phyloP scores from a whole-genome alignment of 37 sponge, comb jelly and placozoan genomes.

The Oscarella lobularis region DNA sequence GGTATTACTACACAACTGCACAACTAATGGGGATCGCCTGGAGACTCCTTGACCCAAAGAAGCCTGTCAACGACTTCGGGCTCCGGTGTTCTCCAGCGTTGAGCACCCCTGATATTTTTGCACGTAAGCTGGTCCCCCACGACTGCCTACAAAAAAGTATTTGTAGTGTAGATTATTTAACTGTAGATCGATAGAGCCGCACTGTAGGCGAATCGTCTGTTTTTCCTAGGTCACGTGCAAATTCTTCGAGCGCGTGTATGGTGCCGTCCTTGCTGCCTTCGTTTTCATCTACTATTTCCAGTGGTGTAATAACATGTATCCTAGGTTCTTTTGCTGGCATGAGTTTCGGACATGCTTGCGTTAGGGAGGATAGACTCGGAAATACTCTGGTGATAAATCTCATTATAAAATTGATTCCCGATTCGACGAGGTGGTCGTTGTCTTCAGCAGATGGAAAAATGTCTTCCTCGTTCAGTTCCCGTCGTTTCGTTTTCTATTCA shows the following conservation, averaged over 20 bases:
- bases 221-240: not conserved
- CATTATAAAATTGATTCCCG: not conserved
- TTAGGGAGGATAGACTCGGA: not conserved
- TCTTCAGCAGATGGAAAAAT: not conserved
- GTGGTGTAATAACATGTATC: not conserved
- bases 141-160: not conserved
- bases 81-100: not conserved
- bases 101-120: not conserved
- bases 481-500: slow-evolving; percentile 13
- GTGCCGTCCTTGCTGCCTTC: not conserved
- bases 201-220: not conserved
- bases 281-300: not conserved
- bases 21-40: not conserved
- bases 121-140: not conserved
- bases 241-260: not conserved
- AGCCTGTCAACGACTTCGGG: not conserved
- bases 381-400: not conserved
- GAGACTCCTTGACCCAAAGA: not conserved
- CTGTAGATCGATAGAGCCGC: no score
- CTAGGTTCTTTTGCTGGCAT: not conserved
- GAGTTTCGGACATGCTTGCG: not conserved
- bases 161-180: no score
- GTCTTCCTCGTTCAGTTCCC: not conserved
- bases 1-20: no score
- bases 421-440: not conserved